A percentile compares a stretch with the other conserved stretches of the same genome.
phyloP scores from a whole-genome alignment of 2,113 vertebrate species.

The Acanthisitta chloris region DNA sequence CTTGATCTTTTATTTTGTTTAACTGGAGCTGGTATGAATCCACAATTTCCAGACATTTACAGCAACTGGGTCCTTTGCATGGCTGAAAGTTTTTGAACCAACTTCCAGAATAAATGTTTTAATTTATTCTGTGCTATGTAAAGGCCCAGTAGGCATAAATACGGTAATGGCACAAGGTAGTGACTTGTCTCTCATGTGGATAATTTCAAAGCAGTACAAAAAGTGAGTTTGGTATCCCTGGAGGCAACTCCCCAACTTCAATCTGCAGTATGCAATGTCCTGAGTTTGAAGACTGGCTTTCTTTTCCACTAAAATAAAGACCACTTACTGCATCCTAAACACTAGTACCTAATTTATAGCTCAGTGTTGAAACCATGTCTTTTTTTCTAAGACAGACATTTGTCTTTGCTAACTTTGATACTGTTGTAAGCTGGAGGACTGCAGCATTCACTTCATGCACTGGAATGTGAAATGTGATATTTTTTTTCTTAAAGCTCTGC shows the following conservation, averaged over 20 bases:
- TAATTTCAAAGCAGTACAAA: not conserved
- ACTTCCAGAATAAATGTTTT: not conserved
- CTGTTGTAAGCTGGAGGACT: not conserved
- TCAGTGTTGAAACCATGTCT: not conserved
- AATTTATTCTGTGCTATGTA: not conserved
- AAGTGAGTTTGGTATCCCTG: not conserved
- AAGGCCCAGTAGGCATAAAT: not conserved
- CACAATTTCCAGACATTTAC: not conserved
- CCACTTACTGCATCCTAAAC: not conserved
- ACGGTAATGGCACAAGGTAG: accelerated
- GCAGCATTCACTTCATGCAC: not conserved
- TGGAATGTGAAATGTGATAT: not conserved
- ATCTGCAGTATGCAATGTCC: not conserved
- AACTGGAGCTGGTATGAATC: not conserved
- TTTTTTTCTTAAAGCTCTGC: not conserved
- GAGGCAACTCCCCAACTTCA: not conserved
- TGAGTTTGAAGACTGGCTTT: not conserved
- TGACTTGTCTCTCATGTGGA: not conserved
- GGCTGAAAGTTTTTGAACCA: not conserved
- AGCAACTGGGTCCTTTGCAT: not conserved
- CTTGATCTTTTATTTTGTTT: not conserved
- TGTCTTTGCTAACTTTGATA: conserved; percentile 7
- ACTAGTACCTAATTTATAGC: not conserved
- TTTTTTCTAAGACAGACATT: not conserved
- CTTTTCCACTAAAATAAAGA: not conserved